These are phyloP conservation scores for Thryonomys swinderianus DNA, from an alignment of 2,113 vertebrate genomes.

Conservation along the genomic window DNA sequence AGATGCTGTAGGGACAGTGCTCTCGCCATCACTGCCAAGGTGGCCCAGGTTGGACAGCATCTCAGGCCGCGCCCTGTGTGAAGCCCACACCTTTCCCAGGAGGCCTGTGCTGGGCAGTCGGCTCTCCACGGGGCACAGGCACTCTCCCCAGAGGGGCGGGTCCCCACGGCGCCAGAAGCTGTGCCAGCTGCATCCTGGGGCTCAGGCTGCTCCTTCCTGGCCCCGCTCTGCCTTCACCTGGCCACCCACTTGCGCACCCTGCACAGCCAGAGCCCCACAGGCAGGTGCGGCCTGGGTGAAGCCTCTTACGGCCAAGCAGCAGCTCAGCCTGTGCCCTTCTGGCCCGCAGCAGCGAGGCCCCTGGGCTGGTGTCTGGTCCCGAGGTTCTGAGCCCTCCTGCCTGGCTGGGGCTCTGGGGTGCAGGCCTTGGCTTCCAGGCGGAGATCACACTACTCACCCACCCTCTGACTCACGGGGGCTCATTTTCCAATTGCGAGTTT, in stretches of 20 bases:
- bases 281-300: background rate
- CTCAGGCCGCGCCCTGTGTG: background rate
- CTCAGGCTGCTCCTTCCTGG: accelerated
- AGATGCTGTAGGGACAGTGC: accelerated
- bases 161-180: background rate
- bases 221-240: background rate
- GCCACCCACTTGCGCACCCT: background rate
- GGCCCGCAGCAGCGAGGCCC: background rate
- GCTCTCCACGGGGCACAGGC: accelerated
- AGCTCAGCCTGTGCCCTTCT: background rate
- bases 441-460: conserved; percentile 72
- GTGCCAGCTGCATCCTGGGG: background rate
- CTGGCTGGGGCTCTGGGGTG: background rate
- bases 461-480: conserved; percentile 69
- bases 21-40: background rate
- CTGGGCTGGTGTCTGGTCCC: background rate
- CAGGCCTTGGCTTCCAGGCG: background rate
- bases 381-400: background rate
- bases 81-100: background rate
- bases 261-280: background rate
- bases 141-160: background rate
- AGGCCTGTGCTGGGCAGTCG: no score
- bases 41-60: background rate
- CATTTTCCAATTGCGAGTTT: conserved; percentile 82
- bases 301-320: background rate